Conservation (phyloP, 2,113 vertebrate genomes). For the Thamnaconus septentrionalis region DNA sequence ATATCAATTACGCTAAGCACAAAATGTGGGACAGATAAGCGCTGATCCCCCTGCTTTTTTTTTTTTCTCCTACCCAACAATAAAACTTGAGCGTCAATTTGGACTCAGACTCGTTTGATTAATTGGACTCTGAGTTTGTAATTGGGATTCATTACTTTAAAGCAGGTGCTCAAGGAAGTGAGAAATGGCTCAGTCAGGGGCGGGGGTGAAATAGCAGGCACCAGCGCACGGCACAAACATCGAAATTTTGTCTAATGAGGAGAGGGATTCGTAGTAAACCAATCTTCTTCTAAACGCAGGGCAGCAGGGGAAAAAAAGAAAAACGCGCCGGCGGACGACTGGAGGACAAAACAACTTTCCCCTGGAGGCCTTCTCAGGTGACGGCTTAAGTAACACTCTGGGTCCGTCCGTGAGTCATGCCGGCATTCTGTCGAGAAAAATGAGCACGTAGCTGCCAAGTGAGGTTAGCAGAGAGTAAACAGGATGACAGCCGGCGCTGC, state of each 20-base stretch:
- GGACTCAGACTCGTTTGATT: constrained; percentile 28
- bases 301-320: constrained; percentile 20
- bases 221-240: not conserved
- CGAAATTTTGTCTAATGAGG: constrained; percentile 12
- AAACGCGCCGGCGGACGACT: constrained; percentile 29
- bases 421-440: constrained; percentile 50
- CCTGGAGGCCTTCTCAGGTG: constrained; percentile 43
- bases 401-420: constrained; percentile 32
- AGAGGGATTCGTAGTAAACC: constrained; percentile 17
- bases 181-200: constrained; percentile 5
- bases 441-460: constrained; percentile 32
- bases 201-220: not conserved
- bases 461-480: constrained; percentile 30
- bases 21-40: constrained; percentile 54
- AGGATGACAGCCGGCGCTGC: not conserved
- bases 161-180: constrained; percentile 7
- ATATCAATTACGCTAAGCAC: constrained; percentile 67
- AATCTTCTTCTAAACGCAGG: constrained; percentile 48
- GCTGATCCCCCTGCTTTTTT: constrained; percentile 28
- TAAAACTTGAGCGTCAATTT: constrained; percentile 32
- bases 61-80: constrained; percentile 16
- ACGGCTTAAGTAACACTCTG: constrained; percentile 30
- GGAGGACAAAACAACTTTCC: constrained; percentile 58
- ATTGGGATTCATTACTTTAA: constrained; percentile 14
- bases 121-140: constrained; percentile 13